Percentiles rank a stretch among this genome's conserved stretches.
Conservation (phyloP, 2,888 invertebrate species). For the Cephalotes varians region DNA sequence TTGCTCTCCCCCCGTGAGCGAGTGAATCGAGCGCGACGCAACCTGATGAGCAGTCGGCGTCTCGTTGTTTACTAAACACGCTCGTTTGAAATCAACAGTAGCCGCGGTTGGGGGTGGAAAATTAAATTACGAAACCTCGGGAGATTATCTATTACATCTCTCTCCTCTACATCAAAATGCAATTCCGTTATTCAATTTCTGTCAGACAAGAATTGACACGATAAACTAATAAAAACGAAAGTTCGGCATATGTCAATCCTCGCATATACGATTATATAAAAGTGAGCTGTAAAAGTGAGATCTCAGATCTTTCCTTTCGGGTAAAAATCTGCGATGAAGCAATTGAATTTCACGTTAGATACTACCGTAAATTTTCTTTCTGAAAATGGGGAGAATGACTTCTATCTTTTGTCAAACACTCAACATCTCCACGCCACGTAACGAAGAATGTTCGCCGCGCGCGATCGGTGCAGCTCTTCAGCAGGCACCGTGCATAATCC, state of each 20-base stretch:
- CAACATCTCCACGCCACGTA: slow-evolving; percentile 18
- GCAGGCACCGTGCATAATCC: slow-evolving; percentile 80
- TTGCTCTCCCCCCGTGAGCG: slow-evolving; percentile 63
- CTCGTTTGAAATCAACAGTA: slow-evolving; percentile 26
- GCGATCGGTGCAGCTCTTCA: slow-evolving; percentile 53
- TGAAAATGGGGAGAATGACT: slow-evolving; percentile 23
- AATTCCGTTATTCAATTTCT: not conserved
- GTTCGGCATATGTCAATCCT: not conserved
- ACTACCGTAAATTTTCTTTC: not conserved
- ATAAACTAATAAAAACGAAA: too few relatives aligned
- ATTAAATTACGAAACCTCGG: slow-evolving; percentile 5
- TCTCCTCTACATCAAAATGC: not conserved
- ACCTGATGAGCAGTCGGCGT: slow-evolving; percentile 69
- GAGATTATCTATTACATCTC: not conserved
- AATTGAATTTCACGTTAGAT: slow-evolving; percentile 3
- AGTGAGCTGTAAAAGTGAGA: not conserved
- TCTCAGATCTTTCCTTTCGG: not conserved
- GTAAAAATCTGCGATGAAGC: not conserved
- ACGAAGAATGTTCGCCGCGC: slow-evolving; percentile 37
- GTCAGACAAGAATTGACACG: not conserved
- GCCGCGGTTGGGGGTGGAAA: slow-evolving; percentile 1
- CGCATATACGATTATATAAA: not conserved
- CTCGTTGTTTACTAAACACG: slow-evolving; percentile 71
- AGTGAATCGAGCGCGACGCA: slow-evolving; percentile 67
- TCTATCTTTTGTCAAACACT: slow-evolving; percentile 18